Base-by-base conservation (phyloP, 37 sponge, comb jelly and placozoan species). In the Amphimedon queenslandica region DNA sequence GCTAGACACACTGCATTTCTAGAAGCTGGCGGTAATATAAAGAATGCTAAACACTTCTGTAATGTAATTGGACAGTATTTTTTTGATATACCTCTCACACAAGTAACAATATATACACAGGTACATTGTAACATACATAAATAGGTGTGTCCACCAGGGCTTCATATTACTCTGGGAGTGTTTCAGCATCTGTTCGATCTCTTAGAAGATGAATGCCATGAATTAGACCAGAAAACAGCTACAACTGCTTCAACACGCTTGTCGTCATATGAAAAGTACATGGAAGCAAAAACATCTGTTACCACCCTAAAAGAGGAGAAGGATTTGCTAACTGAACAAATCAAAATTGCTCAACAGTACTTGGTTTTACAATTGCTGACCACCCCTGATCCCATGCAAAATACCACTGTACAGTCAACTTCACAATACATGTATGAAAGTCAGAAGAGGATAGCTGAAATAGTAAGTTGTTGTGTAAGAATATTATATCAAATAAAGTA, bases 111-210 rank as follows among this genome's bases (percentile, higher is more conserved):
- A 2, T 58, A 58, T 4, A 30, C 29, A 58, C 4, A 53, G 55
- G 18, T 21, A 53, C 13, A 53, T 20, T 20, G 13, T n/a, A n/a
- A n/a, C n/a, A n/a, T n/a, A n/a, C n/a, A n/a, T 33, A 23, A 30
- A 28, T 65, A 80, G 80, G 80, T 80, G 6, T 71, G 72, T 37
- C 80, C 72, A 5, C 80, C 80, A 71, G n/a, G n/a, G n/a, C n/a
- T n/a, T n/a, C n/a, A n/a, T n/a, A n/a, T n/a, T n/a, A n/a, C n/a
- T n/a, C n/a, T n/a, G n/a, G n/a, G n/a, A n/a, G n/a, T n/a, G n/a
- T n/a, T n/a, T n/a, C n/a, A n/a, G n/a, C n/a, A n/a, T n/a, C n/a
- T n/a, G n/a, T n/a, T n/a, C n/a, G n/a, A n/a, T n/a, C n/a, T n/a
- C n/a, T n/a, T n/a, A n/a, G n/a, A n/a, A n/a, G n/a, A n/a, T n/a